phyloP scores from a whole-genome alignment of 1,140 invertebrate genomes.

The Cataglyphis hispanica region DNA sequence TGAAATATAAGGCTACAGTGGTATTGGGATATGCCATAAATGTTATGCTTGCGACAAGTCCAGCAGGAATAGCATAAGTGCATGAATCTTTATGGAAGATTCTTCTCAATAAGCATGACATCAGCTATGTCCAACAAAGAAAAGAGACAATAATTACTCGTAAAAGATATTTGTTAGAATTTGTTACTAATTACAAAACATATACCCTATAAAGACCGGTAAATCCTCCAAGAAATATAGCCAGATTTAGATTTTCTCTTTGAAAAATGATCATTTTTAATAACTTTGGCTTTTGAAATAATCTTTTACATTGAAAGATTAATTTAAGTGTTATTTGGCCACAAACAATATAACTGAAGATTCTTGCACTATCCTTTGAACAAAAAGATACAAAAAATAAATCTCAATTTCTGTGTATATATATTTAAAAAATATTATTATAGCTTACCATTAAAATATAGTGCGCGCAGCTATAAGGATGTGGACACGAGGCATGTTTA shows the following conservation, averaged over 20 bases:
- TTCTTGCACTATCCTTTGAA: slow-evolving; percentile 87
- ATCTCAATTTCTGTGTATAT: neutral
- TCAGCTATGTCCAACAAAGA: slow-evolving; percentile 85
- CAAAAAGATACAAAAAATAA: slow-evolving; percentile 58
- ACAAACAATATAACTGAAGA: slow-evolving; percentile 88
- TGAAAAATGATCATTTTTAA: slow-evolving; percentile 87
- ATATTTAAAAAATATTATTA: slow-evolving; percentile 24
- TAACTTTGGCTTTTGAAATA: slow-evolving; percentile 86
- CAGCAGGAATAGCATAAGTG: slow-evolving; percentile 89
- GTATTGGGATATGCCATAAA: slow-evolving; percentile 90
- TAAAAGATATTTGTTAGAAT: neutral
- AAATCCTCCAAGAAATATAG: slow-evolving; percentile 89
- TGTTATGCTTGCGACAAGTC: slow-evolving; percentile 88
- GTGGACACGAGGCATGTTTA: slow-evolving; percentile 88
- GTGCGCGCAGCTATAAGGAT: slow-evolving; percentile 88
- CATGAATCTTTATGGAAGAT: slow-evolving; percentile 87
- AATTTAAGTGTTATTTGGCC: slow-evolving; percentile 88
- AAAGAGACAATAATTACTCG: slow-evolving; percentile 33
- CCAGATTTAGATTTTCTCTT: slow-evolving; percentile 88
- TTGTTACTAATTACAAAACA: neutral
- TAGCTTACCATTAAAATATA: slow-evolving; percentile 87
- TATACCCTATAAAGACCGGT: slow-evolving; percentile 88
- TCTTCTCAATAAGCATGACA: slow-evolving; percentile 88
- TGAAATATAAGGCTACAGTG: slow-evolving; percentile 90
- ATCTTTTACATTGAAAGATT: slow-evolving; percentile 86